A percentile compares a stretch with the other conserved stretches of the same genome.
phyloP scores from a whole-genome alignment of 2,888 invertebrate genomes.

The Lomographa bimaculata region DNA sequence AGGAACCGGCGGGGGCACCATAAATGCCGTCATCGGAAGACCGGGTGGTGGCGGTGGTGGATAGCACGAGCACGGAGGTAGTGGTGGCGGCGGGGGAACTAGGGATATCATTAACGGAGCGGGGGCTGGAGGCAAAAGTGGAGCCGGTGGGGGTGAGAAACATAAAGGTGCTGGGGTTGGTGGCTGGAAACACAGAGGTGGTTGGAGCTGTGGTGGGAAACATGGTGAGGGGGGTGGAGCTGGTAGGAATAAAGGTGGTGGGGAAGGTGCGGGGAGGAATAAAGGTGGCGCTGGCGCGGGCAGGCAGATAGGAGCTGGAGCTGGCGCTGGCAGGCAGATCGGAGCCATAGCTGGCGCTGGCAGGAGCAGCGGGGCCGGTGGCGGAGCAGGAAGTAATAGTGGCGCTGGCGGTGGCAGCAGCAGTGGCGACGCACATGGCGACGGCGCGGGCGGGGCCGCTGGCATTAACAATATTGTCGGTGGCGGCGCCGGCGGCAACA shows the following conservation, averaged over 20 bases:
- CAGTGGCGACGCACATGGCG: slow-evolving; percentile 38
- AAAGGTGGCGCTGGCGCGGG: slow-evolving; percentile 39
- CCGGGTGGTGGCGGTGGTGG: slow-evolving; percentile 49
- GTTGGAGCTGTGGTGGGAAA: slow-evolving; percentile 31
- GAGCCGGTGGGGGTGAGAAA: background rate
- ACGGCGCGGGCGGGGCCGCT: slow-evolving; percentile 45
- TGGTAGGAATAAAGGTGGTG: slow-evolving; percentile 31
- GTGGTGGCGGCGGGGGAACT: slow-evolving; percentile 51
- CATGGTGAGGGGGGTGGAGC: slow-evolving; percentile 32
- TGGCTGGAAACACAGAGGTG: slow-evolving; percentile 30
- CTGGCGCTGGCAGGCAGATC: slow-evolving; percentile 23
- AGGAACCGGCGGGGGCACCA: slow-evolving; percentile 66
- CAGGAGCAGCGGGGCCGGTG: slow-evolving; percentile 28
- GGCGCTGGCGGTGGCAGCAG: slow-evolving; percentile 59
- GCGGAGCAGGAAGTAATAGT: slow-evolving; percentile 27
- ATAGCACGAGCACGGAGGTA: slow-evolving; percentile 32
- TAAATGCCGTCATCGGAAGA: slow-evolving; percentile 66
- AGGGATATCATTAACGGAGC: slow-evolving; percentile 55
- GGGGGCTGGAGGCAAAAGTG: slow-evolving; percentile 29
- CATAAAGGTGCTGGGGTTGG: slow-evolving; percentile 36
- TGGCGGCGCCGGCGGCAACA: slow-evolving; percentile 50
- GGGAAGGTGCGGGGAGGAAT: slow-evolving; percentile 31
- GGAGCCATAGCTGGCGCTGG: slow-evolving; percentile 40
- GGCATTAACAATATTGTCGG: slow-evolving; percentile 65
- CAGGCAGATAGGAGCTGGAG: slow-evolving; percentile 27